These are phyloP conservation scores for Mormyrus proboscirostris DNA, from an alignment of 2,797 vertebrate species.

Conservation along the genomic window DNA sequence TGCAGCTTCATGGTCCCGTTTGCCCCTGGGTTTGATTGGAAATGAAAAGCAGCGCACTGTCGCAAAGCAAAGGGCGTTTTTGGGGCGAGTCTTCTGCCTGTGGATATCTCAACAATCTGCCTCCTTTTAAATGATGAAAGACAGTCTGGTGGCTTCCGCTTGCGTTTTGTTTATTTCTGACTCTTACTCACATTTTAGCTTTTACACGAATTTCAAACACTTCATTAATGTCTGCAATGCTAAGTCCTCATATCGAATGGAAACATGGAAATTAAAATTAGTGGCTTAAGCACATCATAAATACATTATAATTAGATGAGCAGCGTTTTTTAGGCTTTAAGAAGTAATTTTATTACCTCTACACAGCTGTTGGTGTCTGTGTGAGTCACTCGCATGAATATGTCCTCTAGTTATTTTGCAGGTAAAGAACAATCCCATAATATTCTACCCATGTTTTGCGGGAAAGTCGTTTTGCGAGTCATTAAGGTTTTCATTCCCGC, in stretches of 20 bases:
- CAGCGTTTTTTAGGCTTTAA: neutral
- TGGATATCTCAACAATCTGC: slow-evolving; percentile 2
- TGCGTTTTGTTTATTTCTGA: neutral
- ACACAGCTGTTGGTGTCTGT: neutral
- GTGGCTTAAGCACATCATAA: neutral
- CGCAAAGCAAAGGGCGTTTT: slow-evolving; percentile 6
- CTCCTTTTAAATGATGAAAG: neutral
- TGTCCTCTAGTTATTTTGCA: neutral
- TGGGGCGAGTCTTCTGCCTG: slow-evolving; percentile 8
- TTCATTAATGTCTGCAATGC: slow-evolving; percentile 1
- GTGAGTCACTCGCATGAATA: neutral
- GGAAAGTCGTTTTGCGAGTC: neutral
- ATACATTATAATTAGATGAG: neutral
- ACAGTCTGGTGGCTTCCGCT: neutral
- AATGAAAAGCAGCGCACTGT: slow-evolving; percentile 4
- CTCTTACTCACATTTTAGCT: slow-evolving; percentile 6
- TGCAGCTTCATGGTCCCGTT: slow-evolving; percentile 22
- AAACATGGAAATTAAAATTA: neutral
- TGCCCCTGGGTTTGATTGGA: slow-evolving; percentile 26
- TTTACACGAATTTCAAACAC: neutral
- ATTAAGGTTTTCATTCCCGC: neutral
- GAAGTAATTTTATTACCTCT: neutral
- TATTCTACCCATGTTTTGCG: neutral
- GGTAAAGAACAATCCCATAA: neutral
- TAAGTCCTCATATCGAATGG: neutral